Base-by-base conservation (phyloP, 2,888 invertebrate genomes). In the Charanyca ferruginea region DNA sequence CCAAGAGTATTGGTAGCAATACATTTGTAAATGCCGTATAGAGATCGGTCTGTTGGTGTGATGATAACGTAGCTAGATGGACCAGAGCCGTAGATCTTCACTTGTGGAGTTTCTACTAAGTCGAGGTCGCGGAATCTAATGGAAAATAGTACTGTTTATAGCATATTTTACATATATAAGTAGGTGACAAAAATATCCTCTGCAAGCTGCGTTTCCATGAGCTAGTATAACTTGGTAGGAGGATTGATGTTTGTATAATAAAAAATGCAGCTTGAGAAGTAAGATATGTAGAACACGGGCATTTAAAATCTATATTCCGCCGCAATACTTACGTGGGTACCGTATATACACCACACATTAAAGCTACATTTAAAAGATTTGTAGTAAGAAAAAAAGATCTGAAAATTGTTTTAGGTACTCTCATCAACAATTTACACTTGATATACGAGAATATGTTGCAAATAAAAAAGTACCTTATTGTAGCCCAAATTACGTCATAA, bases 11-110 rank as follows among this genome's bases (percentile, higher is more conserved):
- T 99, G 2, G 96, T 97, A 0, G 98, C 98, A 52, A 97, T 95
- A 87, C 98, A 99, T 88, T 97, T 97, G 92, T 98, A 99, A 23
- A 95, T 93, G 0, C 97, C 97, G 83, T 97, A 98, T 66, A 97
- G 96, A 42, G 96, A 93, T 13, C 91, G 92, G 71, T 97, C 97
- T 0, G 96, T 86, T 0, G 98, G 98, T 7, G 93, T 96, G 0
- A 98, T 96, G 49, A 96, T 96, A 1, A 98, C 95, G 74, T 96
- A 96, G 61, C 98, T 98, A 28, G 96, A 94, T 2, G 98, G 97
- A 5, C 98, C 97, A 13, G 96, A 96, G 9, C 97, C 97, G 54
- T 95, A 96, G 74, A 97, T 97, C 75, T 92, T 91, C 4, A 97
- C 94, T 79, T 96, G 96, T 0, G 96, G 93, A 51, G 96, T 96